Base-by-base conservation (phyloP, 2,888 invertebrate genomes). In the Campoplex nolae region DNA sequence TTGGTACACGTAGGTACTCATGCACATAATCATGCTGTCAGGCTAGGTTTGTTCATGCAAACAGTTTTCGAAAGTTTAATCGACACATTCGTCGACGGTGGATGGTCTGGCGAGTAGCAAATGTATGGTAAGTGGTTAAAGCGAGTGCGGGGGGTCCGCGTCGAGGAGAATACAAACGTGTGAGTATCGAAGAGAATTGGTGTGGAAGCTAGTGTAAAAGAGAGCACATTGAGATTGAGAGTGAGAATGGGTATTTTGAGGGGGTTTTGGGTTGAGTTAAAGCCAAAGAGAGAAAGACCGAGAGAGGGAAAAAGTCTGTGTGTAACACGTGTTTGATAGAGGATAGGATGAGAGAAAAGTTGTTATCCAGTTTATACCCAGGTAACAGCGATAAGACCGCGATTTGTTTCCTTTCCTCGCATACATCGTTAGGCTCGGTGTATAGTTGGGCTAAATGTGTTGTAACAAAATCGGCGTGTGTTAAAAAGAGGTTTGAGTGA, bases 21-120 rank as follows among this genome's bases (percentile, higher is more conserved):
- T 78, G 58, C 68, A 78, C 65, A 48, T 58, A 62, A 81, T 32
- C 75, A 35, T 74, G 79, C 77, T 78, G 83, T 81, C 67, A 71
- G 67, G 71, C 28, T 51, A 76, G 79, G 91, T 91, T 92, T 91
- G 92, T 93, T 93, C 93, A 92, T 93, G 93, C 93, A 92, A 93
- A 93, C 93, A 92, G 93, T 94, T 94, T 93, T 93, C 93, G 92
- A 93, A 93, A 94, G 93, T 93, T 94, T 94, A 93, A 93, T 93
- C 92, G 93, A 92, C 90, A 92, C 91, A 92, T 93, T 92, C 92
- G 92, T 85, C 86, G 87, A 88, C 81, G 83, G 80, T 77, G 86
- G 54, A 51, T 62, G 70, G 71, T 73, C 81, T 73, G 45, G 75
- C 78, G 74, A 56, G 35, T 51, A 48, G 79, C 73, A 4, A 75